Base-by-base conservation (phyloP, 1,140 invertebrate species). In the Musca vetustissima region DNA sequence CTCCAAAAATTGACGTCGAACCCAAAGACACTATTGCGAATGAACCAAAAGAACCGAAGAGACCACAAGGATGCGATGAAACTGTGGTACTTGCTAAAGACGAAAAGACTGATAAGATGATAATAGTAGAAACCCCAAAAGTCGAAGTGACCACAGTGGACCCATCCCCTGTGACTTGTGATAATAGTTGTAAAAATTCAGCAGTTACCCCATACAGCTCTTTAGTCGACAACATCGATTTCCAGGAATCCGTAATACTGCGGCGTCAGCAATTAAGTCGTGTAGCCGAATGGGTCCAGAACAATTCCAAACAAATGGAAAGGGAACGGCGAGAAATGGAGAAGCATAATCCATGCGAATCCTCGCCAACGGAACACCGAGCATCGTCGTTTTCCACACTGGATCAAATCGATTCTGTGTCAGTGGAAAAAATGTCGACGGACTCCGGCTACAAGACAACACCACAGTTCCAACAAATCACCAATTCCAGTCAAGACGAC, bases 271-370 rank as follows among this genome's bases (percentile, higher is more conserved):
- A 90, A 64, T 76, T 90, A 50, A 87, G 88, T 19, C 84, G 89
- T 68, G 89, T 91, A 9, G 89, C 89, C 1, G 88, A 91, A 69
- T 90, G 89, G 89, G 88, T 89, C 21, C 86, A 89, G 73, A 86
- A 86, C 70, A 88, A 87, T 71, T 78, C 80, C 1, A 78, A 82
- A 55, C 77, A 78, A 28, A 11, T 79, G 70, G 75, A 81, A 70
- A 77, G 76, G 17, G 55, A 77, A 15, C 73, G 74, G 17, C 72
- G 77, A 71, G 8, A 47, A 71, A 9, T 25, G 71, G 36, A 43
- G 11, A 43, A 43, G 19, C 28, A 43, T 4, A 22, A 79, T 17
- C 55, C 70, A 21, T 67, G 75, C 17, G 77, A 76, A 19, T 79
- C 79, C 3, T 78, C 79, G 28, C 77, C 72, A 1, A 78, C 76